phyloP scores from a whole-genome alignment of 2,888 invertebrate species.

The Melinopterus prodromus region DNA sequence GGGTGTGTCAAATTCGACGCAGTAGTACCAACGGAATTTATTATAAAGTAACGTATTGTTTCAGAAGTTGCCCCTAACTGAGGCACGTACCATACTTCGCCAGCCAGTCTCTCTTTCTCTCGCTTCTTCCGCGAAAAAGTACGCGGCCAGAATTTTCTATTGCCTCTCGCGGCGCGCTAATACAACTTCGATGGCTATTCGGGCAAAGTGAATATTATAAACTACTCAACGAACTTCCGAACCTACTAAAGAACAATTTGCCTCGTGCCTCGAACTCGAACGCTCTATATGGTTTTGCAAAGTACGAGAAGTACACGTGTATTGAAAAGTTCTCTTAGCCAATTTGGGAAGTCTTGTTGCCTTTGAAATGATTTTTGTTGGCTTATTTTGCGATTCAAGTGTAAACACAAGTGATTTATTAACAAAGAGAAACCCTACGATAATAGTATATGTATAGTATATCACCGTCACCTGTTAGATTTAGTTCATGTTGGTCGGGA shows the following conservation, averaged over 20 bases:
- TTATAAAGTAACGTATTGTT: conserved; percentile 4
- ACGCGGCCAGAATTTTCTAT: conserved; percentile 11
- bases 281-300: not conserved
- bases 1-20: conserved; percentile 4
- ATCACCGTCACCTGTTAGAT: too few species aligned
- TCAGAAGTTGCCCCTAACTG: not conserved
- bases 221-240: conserved; percentile 5
- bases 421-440: too few species aligned
- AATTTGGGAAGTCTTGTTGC: not conserved
- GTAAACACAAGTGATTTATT: too few species aligned
- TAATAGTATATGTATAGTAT: too few species aligned
- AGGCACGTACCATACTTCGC: not conserved
- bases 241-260: conserved; percentile 4
- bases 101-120: not conserved
- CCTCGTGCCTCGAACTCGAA: not conserved
- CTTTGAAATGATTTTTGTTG: too few species aligned
- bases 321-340: not conserved
- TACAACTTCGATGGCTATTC: conserved; percentile 24
- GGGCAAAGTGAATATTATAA: conserved; percentile 23
- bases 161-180: not conserved
- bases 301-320: not conserved
- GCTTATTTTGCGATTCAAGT: too few species aligned
- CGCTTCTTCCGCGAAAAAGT: not conserved
- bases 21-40: not conserved
- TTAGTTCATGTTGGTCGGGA: too few species aligned